Conservation (phyloP, 2,113 vertebrate genomes). For the Chionis minor region DNA sequence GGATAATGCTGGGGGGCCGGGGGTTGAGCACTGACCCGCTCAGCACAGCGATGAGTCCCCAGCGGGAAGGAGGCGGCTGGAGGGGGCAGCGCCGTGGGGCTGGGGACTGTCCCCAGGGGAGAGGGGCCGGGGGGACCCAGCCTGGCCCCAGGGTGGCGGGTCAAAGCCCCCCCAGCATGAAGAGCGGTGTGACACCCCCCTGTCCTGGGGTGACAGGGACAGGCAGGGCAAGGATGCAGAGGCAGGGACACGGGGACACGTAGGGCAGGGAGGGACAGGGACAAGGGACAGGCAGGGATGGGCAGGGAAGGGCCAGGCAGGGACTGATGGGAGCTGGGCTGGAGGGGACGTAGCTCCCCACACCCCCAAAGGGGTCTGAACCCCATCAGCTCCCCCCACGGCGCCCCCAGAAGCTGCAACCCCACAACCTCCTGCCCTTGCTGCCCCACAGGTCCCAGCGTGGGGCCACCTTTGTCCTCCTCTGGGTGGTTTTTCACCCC, state of each 20-base stretch:
- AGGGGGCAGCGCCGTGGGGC: not conserved
- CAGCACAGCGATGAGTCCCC: not conserved
- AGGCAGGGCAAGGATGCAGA: not conserved
- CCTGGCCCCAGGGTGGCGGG: not conserved
- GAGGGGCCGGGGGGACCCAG: too few species aligned
- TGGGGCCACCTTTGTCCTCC: not conserved
- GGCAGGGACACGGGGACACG: not conserved
- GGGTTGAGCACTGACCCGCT: not conserved
- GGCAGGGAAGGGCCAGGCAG: not conserved
- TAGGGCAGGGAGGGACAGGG: not conserved
- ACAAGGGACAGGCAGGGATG: not conserved
- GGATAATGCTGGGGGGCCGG: accelerated
- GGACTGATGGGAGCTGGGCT: not conserved
- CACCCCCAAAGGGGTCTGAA: not conserved
- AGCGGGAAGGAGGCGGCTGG: not conserved
- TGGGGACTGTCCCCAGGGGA: too few species aligned
- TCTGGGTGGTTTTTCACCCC: not conserved
- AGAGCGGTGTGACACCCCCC: not conserved
- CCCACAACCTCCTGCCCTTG: not conserved
- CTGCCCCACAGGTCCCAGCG: accelerated
- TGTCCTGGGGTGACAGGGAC: not conserved
- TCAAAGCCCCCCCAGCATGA: not conserved
- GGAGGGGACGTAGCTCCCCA: not conserved
- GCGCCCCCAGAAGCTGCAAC: not conserved
- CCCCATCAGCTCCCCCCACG: too few species aligned